Evolutionary conservation across 1,140 invertebrate genomes (phyloP).

Genomic region (Macrotrachela quadricornifera): DNA sequence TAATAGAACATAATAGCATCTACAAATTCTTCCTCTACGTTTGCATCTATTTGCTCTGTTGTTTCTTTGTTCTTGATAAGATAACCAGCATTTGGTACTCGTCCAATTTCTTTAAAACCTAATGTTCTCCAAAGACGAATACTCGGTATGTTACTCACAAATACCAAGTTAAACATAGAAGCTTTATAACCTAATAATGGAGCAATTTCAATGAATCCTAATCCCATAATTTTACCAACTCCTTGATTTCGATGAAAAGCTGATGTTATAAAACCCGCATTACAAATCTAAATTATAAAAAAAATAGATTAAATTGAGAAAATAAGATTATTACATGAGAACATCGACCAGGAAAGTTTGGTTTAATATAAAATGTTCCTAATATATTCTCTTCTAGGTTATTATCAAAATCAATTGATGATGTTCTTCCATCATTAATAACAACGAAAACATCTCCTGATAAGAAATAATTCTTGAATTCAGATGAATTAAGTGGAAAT

Average conservation of each 20-base stretch:
- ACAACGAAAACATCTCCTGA: slow-evolving; percentile 11
- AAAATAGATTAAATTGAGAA: too few relatives aligned
- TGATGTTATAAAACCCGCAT: too few relatives aligned
- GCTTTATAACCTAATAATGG: slow-evolving; percentile 12
- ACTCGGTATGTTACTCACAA: slow-evolving; percentile 12
- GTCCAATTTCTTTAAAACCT: slow-evolving; percentile 16
- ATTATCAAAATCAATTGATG: slow-evolving; percentile 10
- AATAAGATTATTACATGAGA: slow-evolving; percentile 12
- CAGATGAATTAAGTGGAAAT: slow-evolving; percentile 9
- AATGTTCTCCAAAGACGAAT: slow-evolving; percentile 13
- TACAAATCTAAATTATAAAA: too few relatives aligned
- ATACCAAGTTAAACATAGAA: slow-evolving; percentile 17
- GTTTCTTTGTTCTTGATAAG: background rate
- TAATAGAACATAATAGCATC: slow-evolving; percentile 13
- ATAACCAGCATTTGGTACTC: slow-evolving; percentile 15
- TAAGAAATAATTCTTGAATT: slow-evolving; percentile 16
- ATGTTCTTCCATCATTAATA: too few relatives aligned
- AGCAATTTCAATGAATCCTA: slow-evolving; percentile 11
- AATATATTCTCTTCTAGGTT: slow-evolving; percentile 7
- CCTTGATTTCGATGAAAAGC: slow-evolving; percentile 10
- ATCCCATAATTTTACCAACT: slow-evolving; percentile 12
- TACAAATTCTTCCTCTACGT: slow-evolving; percentile 10
- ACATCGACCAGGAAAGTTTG: slow-evolving; percentile 18
- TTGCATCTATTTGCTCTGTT: too few relatives aligned
- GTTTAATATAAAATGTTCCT: slow-evolving; percentile 17